Conservation (phyloP, 2,797 vertebrate genomes). For the Orientallactaga sibirica region DNA sequence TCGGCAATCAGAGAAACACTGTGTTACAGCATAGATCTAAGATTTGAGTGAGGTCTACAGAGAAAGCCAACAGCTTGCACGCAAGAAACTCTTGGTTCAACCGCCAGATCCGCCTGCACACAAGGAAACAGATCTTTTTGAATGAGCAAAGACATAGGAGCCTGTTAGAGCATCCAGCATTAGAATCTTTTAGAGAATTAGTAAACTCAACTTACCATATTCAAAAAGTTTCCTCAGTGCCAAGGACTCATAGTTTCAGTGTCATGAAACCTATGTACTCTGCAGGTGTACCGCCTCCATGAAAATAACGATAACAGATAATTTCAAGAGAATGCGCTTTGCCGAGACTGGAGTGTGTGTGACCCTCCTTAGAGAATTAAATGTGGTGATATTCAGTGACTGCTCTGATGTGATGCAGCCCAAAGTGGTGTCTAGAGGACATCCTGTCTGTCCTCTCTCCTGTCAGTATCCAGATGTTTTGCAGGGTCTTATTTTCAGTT, state of each 20-base stretch:
- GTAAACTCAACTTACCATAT: not conserved
- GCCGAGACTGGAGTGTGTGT: not conserved
- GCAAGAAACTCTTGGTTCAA: not conserved
- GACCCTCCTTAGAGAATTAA: constrained; percentile 60
- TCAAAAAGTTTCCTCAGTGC: constrained; percentile 24
- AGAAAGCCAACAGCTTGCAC: not conserved
- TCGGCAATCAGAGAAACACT: not conserved
- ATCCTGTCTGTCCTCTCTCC: constrained; percentile 55
- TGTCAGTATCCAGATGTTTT: constrained; percentile 70
- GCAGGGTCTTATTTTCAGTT: constrained; percentile 71
- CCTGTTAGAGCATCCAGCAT: not conserved
- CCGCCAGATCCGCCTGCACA: not conserved
- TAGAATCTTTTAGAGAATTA: constrained; percentile 35
- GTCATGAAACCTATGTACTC: constrained; percentile 21
- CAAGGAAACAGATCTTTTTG: not conserved
- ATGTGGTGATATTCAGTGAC: constrained; percentile 50
- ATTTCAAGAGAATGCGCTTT: constrained; percentile 42
- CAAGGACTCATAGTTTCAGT: constrained; percentile 26
- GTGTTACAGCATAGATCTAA: not conserved
- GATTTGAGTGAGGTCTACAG: not conserved
- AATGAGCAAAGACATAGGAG: not conserved
- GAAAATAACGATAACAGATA: constrained; percentile 11
- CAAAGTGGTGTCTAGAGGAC: constrained; percentile 19
- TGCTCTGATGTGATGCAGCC: constrained; percentile 15
- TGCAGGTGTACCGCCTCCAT: not conserved